Evolutionary conservation across 2,113 vertebrate species (phyloP), one percentile per base, ranked within the genome.

Genomic region (Alaudala cheleensis): DNA sequence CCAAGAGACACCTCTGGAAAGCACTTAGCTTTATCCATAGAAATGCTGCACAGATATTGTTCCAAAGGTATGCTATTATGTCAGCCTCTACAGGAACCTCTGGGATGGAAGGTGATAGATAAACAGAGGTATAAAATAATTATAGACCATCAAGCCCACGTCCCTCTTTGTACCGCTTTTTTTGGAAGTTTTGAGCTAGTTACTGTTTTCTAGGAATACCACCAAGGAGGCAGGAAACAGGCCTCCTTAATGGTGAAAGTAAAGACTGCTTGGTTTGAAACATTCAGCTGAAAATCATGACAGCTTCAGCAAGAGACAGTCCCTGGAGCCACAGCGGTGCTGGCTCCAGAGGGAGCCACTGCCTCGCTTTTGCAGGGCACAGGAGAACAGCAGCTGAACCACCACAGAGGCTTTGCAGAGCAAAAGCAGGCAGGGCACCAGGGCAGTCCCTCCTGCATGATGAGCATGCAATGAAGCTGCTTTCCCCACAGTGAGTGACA

Each of bases 301-400:
- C 39, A 64, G 60, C 51, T 70, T 33, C 61, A 60, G 58, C 45
- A 15, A 25, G 37, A 84, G 39, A 15, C 47, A 25, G 60, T 61
- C 86, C 49, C 90, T 23, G 87, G 80, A 96, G 88, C 34, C 73
- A 66, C 20, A 37, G 56, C 1, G 51, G 31, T 71, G 65, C 80
- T 58, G 95, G 83, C 97, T 96, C 97, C 95, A 97, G 97, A 95
- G 96, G 97, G 97, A 95, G 97, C 95, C 92, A 79, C 95, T 49
- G 69, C 19, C 96, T 91, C 5, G 67, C 53, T 62, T 97, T 97
- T 97, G 86, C 64, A 33, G 81, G 56, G 70, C 61, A 37, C 37
- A 37, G 37, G 37, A 37, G 37, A 37, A 37, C 31, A 17, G 58
- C 74, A 64, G 23, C 66, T 64, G 45, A 9, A 17, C 31, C 45